Base-by-base conservation (phyloP, 2,797 vertebrate genomes). In the Kryptopterus vitreolus region DNA sequence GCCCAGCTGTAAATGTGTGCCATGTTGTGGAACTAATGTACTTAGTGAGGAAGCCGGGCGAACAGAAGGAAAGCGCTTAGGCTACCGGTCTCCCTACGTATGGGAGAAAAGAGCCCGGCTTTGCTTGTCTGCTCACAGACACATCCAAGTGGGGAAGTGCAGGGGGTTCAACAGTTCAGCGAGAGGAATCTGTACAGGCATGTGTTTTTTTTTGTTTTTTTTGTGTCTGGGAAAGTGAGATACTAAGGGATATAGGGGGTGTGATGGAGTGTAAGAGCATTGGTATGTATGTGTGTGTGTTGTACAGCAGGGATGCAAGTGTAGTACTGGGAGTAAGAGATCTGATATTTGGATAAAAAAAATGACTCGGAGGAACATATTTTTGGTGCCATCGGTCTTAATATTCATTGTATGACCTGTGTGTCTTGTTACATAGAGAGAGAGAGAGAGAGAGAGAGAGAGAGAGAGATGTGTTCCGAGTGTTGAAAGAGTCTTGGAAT, bases 261-360 rank as follows among this genome's bases (percentile, higher is more conserved):
- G 6, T 57, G 38, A 61, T 57, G 52, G 65, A 46, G 33, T 57
- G 18, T 52, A 65, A 59, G 50, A 90, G 89, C 87, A 89, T 93
- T 91, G 92, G 90, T 90, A 92, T 92, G 94, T 94, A 38, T 90
- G 92, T 92, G 91, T 92, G 87, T 88, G 89, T 87, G 87, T 88
- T 90, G 89, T 91, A 90, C 85, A 88, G 88, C 87, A 83, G 88
- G 89, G 90, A 89, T 90, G 89, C 87, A 75, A 77, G 88, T 85
- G 65, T 86, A 86, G 85, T 82, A 81, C 59, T 71, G 9, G 46
- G 76, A 77, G 57, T 48, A 4, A 43, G 9, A 6, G 71, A 92
- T 93, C 93, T 91, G 93, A 89, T 89, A 91, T 92, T 94, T 92
- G 92, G 91, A 93, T 94, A 93, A 92, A 92, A 92, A 92, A 93